Base-by-base conservation (phyloP, 2,797 vertebrate species). In the Sternarchorhynchus goeldii region DNA sequence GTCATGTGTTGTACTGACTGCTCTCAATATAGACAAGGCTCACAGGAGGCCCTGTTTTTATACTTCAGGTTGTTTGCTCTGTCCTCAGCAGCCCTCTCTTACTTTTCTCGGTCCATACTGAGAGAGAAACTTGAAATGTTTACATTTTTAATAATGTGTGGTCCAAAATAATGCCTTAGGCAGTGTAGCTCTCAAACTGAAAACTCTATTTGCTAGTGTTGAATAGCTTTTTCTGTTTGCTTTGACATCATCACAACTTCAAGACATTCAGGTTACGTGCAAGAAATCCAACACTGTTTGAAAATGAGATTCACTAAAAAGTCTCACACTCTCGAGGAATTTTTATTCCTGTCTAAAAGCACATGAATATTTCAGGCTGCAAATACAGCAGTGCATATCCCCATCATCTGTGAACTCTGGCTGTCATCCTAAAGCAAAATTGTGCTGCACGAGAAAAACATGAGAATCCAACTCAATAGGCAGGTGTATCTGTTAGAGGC, bases 31-130 rank as follows among this genome's bases (percentile, higher is more conserved):
- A 76, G 72, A 70, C 25, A 7, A 56, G 20, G 32, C 59, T 77
- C 65, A 62, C 66, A 60, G 34, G 65, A 79, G 41, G 32, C 60
- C 60, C 64, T 79, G 67, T 62, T 55, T 17, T 60, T 34, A 75
- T 79, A 66, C 67, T 73, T 79, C 36, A 39, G 56, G 73, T 79
- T 73, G 65, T 82, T 82, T 75, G 65, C 45, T 10, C 3, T 50
- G 45, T 12, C 8, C 45, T 50, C 12, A 14, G 12, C 12, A 50
- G 12, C 2, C 10, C 45, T 50, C 45, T 14, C 29, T 34, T 66
- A 53, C 66, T 74, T 62, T 70, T 71, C 74, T 75, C 25, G 31
- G 59, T 79, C 41, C 39, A 18, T 55, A 71, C 74, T 66, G 66
- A 12, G 50, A 72, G 56, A 70, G 76, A 73, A 21, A 70, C 68